Evolutionary conservation across 2,113 vertebrate genomes (phyloP).

Genomic region (Elachura formosa): DNA sequence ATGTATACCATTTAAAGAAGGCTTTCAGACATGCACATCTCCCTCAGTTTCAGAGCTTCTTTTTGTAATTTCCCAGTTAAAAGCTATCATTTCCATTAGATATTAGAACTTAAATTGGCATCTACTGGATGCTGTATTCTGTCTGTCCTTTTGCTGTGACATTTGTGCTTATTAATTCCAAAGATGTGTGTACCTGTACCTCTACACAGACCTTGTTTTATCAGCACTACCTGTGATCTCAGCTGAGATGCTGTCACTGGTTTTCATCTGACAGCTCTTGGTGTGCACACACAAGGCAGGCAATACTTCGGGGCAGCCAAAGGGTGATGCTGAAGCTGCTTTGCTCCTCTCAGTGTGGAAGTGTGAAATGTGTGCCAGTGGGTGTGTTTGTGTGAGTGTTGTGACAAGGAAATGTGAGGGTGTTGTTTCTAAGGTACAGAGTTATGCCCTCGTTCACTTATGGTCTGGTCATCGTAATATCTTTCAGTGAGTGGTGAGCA

Average conservation of each 20-base stretch:
- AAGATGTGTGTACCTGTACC: neutral
- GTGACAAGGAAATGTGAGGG: neutral
- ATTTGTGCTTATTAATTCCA: neutral
- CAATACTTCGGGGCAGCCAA: neutral
- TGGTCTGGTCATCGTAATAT: neutral
- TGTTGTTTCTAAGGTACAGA: neutral
- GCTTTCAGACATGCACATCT: neutral
- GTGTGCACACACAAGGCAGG: rapidly evolving
- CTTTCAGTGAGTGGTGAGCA: neutral
- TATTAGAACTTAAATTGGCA: neutral
- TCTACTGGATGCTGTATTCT: neutral
- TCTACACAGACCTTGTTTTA: neutral
- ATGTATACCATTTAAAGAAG: neutral
- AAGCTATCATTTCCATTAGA: neutral
- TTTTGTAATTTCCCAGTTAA: neutral
- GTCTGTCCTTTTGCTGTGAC: neutral
- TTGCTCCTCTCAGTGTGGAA: neutral
- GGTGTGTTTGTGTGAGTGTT: neutral
- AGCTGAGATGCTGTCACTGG: neutral
- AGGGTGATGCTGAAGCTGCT: neutral
- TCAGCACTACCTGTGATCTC: neutral
- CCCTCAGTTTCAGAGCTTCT: neutral
- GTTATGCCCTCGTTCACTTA: neutral
- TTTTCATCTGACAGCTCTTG: neutral
- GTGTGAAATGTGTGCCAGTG: neutral